Evolutionary conservation across 1,140 invertebrate species (phyloP), one percentile per base, ranked within the genome.

Genomic region (Monochamus saltuarius): DNA sequence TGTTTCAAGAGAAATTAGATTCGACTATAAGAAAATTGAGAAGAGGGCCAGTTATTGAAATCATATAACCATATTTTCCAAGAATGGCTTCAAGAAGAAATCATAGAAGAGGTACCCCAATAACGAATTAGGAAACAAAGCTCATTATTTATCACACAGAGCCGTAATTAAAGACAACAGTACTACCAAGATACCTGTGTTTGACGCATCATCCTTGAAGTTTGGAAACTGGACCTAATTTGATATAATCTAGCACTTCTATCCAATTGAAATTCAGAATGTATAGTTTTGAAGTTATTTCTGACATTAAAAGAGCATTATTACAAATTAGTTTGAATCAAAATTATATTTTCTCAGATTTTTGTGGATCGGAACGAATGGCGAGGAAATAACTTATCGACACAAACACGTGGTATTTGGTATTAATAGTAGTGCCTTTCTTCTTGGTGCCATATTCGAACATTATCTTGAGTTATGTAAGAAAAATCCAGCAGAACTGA

Each of bases 291-390:
- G 76, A 72, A 35, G 66, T 78, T 6, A 68, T 72, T 2, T 66
- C 76, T 0, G 79, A 81, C 50, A 79, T 81, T 7, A 59, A 66
- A 37, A 76, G 75, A 38, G 78, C 75, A 0, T 81, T 81, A 69
- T 59, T 77, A 9, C 72, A 77, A 59, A 76, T 81, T n/a, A 42
- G 19, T 9, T 16, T 74, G 16, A 2, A 29, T 45, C 17, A 55
- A 22, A 38, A 59, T 6, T 73, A 79, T 52, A 77, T 43, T 68
- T 62, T 59, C 22, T 77, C 0, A 47, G 70, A n/a, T 78, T 78
- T 58, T 43, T 78, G 3, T 79, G 77, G 75, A 53, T 56, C 61
- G 1, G 47, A 36, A n/a, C 54, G 19, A 16, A 56, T 14, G 49
- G 38, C 2, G 39, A 34, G 6, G 16, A 29, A 16, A 43, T 11